Conservation (phyloP, 2,888 invertebrate species). For the Rhodophaea formosa region DNA sequence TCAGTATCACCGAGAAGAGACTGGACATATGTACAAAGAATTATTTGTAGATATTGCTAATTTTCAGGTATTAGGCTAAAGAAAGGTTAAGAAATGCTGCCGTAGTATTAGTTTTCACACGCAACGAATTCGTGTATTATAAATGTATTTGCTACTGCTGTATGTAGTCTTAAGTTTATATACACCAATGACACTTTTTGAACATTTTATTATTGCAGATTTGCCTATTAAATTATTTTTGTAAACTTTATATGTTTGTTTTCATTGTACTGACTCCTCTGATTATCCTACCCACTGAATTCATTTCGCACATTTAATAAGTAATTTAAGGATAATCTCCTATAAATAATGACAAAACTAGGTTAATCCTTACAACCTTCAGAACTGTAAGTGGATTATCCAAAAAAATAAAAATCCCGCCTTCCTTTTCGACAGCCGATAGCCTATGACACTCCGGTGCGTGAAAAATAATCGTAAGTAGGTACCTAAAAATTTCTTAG, state of each 20-base stretch:
- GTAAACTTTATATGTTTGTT: constrained; percentile 52
- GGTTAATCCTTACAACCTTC: too few species aligned
- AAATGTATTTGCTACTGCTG: constrained; percentile 52
- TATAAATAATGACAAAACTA: too few species aligned
- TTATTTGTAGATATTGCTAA: not conserved
- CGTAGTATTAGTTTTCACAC: constrained; percentile 32
- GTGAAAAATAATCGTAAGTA: too few species aligned
- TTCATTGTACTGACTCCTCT: constrained; percentile 22
- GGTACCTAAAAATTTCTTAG: too few species aligned
- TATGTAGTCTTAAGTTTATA: constrained; percentile 66
- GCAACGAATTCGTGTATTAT: constrained; percentile 53
- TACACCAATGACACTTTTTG: constrained; percentile 79
- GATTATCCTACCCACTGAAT: too few species aligned
- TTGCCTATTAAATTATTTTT: constrained; percentile 82
- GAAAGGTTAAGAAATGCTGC: constrained; percentile 2
- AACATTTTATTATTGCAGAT: constrained; percentile 75
- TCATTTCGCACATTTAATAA: too few species aligned
- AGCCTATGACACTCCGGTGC: too few species aligned
- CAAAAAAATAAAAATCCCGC: too few species aligned
- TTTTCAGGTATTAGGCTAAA: not conserved
- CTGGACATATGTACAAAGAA: not conserved
- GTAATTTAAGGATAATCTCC: too few species aligned
- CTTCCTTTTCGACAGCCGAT: too few species aligned
- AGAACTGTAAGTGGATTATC: too few species aligned
- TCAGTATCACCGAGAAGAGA: too few species aligned